Conservation (phyloP, 2,888 invertebrate species). For the Drosophila anceps region DNA sequence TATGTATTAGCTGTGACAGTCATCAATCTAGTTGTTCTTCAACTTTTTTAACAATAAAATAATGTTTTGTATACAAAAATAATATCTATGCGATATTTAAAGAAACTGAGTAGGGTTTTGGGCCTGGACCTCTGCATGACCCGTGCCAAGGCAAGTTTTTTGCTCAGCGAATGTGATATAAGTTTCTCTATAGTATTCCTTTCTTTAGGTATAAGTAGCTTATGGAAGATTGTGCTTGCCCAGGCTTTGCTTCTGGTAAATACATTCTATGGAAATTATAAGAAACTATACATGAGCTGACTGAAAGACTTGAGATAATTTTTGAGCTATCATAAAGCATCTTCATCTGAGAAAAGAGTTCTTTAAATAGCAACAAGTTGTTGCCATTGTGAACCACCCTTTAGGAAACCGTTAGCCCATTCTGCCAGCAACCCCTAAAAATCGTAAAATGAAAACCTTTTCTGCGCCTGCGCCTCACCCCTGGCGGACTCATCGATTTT, state of each 20-base stretch:
- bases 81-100: background rate
- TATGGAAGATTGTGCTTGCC: no score
- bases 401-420: background rate
- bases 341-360: background rate
- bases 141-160: no score
- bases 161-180: no score
- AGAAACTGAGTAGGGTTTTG: no score
- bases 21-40: constrained; percentile 48
- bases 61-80: background rate
- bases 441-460: background rate
- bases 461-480: constrained; percentile 36
- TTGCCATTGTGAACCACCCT: constrained; percentile 1
- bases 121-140: no score
- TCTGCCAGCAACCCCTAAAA: constrained; percentile 30
- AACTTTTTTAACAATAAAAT: constrained; percentile 23
- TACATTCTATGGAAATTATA: background rate
- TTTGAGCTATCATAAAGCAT: background rate
- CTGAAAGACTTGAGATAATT: background rate
- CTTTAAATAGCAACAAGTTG: background rate
- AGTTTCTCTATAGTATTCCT: no score
- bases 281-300: background rate
- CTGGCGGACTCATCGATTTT: constrained; percentile 42
- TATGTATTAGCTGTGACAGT: constrained; percentile 59
- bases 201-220: no score
- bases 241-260: background rate